Evolutionary conservation across 2,113 vertebrate genomes (phyloP), one percentile per base, ranked within the genome.

Genomic region (Phocoena phocoena): DNA sequence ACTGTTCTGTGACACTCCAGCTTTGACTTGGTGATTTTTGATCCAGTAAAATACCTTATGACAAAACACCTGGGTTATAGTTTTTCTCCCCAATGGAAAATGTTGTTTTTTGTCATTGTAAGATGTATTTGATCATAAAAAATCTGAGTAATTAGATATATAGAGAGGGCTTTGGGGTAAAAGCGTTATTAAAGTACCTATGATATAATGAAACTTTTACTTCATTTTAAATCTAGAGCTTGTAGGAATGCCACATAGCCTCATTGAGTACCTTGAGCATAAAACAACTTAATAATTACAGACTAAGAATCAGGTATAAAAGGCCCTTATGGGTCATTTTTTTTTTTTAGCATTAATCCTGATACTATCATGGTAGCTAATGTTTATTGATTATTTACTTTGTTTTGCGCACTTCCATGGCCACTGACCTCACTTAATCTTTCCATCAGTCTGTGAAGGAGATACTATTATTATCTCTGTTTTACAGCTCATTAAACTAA

Each of bases 321-420:
- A 85, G 53, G 10, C 15, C 8, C n/a, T 81, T 41, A 1, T 92
- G 20, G 47, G 28, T 80, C 6, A 41, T 47, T 47, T 47, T 47
- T 79, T 76, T 83, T 89, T 89, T 88, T 67, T 6, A 96, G 26
- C 47, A 13, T 96, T 84, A 89, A 94, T n/a, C 41, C 89, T 85
- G 20, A 60, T 65, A 84, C 28, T 44, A 13, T 50, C 60, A 83
- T 60, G 41, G 14, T 93, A 71, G 38, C 47, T 96, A 79, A 90
- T 95, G 33, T 87, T 97, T 93, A 53, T 70, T 79, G 20, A 50
- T 89, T 31, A 79, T 14, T 97, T 93, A 82, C 55, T 95, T 89
- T 53, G 12, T 93, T 89, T 93, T 9, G 28, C 41, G 17, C 36
- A 68, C 7, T 70, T 91, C 18, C 17, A 36, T 58, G n/a, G 44